Conservation (phyloP, 2,113 vertebrate species). For the Himantopus leucocephalus region DNA sequence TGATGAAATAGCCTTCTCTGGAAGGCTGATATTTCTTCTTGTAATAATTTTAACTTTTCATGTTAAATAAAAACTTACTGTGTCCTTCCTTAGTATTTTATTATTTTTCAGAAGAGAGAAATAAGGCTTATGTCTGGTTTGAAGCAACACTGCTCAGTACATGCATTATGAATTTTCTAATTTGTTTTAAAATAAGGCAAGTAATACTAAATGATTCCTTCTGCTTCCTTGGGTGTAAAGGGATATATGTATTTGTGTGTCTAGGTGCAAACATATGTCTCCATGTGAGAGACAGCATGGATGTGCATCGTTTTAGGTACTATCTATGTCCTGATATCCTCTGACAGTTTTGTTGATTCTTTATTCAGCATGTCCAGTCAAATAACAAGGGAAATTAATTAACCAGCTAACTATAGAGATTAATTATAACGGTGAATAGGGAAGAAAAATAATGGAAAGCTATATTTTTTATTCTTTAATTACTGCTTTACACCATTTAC, state of each 20-base stretch:
- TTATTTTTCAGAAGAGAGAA: neutral
- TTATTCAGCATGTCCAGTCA: neutral
- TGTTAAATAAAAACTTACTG: neutral
- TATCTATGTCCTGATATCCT: neutral
- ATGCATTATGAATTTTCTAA: neutral
- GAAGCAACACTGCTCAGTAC: neutral
- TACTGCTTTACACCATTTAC: neutral
- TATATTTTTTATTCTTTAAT: neutral
- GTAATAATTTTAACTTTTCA: neutral
- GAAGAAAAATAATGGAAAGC: neutral
- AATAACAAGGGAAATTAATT: neutral
- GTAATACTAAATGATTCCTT: neutral
- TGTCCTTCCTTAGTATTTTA: neutral
- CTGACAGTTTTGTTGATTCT: neutral
- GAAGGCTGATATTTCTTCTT: neutral
- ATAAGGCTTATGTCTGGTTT: neutral
- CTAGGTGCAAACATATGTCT: neutral
- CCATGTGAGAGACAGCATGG: rapidly evolving
- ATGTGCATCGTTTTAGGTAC: neutral
- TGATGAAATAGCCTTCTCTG: neutral
- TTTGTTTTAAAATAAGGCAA: neutral
- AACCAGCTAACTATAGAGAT: neutral
- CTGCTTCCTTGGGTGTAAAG: neutral
- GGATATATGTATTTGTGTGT: neutral
- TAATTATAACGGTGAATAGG: neutral